Percentiles rank a stretch among this genome's conserved stretches.
phyloP scores from a whole-genome alignment of 2,113 vertebrate genomes.

The Panthera leo region DNA sequence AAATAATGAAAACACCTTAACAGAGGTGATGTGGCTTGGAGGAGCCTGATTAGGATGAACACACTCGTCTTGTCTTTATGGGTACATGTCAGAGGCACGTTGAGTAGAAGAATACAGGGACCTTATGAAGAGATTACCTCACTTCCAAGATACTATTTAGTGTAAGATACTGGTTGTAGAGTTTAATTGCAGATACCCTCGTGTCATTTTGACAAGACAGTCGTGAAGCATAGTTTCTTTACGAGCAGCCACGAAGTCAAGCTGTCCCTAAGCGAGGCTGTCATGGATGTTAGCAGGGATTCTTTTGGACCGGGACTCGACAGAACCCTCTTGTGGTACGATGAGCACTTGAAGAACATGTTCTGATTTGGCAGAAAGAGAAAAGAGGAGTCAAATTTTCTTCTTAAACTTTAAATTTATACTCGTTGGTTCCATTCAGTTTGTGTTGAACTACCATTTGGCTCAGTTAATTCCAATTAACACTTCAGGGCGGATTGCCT shows the following conservation, averaged over 20 bases:
- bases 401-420: conserved; percentile 51
- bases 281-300: conserved; percentile 2
- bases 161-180: not conserved
- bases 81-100: not conserved
- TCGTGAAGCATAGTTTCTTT: conserved; percentile 39
- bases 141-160: not conserved
- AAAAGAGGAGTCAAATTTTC: conserved; percentile 14
- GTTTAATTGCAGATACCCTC: conserved; percentile 48
- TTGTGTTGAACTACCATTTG: conserved; percentile 73
- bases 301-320: conserved; percentile 1
- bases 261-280: conserved; percentile 35
- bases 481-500: conserved; percentile 68
- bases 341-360: not conserved
- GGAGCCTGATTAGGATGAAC: not conserved
- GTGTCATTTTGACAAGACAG: conserved; percentile 61
- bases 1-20: not conserved
- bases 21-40: not conserved
- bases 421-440: conserved; percentile 67
- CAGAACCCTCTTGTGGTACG: not conserved
- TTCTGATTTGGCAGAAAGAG: conserved; percentile 45
- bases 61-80: not conserved
- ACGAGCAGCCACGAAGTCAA: conserved; percentile 44
- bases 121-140: not conserved
- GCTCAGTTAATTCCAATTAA: conserved; percentile 75
- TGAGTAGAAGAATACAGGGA: not conserved